Base-by-base conservation (phyloP, 2,888 invertebrate species). In the Oligia strigilis region DNA sequence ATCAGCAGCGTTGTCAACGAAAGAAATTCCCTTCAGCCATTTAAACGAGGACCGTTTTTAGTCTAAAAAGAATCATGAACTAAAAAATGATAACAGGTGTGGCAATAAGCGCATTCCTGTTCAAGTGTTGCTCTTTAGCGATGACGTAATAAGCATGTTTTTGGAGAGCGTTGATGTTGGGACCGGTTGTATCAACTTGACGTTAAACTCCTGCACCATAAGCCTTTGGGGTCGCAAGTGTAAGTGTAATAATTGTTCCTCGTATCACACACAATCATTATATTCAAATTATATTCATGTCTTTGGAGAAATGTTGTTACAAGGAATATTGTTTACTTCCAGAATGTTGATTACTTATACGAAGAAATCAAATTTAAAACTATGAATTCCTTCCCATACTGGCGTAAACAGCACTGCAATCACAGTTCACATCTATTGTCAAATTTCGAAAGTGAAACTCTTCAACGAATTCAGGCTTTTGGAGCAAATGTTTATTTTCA, bases 381-480 rank as follows among this genome's bases (percentile, higher is more conserved):
- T 3, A 71, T 62, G 55, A 70, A 73, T 66, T 65, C 19, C 13
- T 76, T 75, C 81, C 81, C 58, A 73, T 72, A 65, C 70, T 72
- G 13, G 13, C 52, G 14, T 60, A 64, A 67, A 52, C 69, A 78
- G 46, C 43, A 52, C 62, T 73, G 65, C 40, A 73, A 80, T 77
- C 80, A 86, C 81, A 84, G 83, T 83, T 85, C 87, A 78, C 87
- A 89, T 82, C 90, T 88, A 92, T 90, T 89, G 83, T 87, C 80
- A 84, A 84, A 78, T 78, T 88, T 79, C 85, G 88, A 92, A 91
- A 92, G 91, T 91, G 89, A 92, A 92, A 91, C 87, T 89, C 78
- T 87, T 75, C 29, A 81, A 77, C 77, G 78, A 82, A 83, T 81
- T 81, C 78, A 78, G 84, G 75, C 77, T 82, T 87, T 77, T 72